Base-by-base conservation (phyloP, 1,140 invertebrate genomes). In the Drosophila mauritiana region DNA sequence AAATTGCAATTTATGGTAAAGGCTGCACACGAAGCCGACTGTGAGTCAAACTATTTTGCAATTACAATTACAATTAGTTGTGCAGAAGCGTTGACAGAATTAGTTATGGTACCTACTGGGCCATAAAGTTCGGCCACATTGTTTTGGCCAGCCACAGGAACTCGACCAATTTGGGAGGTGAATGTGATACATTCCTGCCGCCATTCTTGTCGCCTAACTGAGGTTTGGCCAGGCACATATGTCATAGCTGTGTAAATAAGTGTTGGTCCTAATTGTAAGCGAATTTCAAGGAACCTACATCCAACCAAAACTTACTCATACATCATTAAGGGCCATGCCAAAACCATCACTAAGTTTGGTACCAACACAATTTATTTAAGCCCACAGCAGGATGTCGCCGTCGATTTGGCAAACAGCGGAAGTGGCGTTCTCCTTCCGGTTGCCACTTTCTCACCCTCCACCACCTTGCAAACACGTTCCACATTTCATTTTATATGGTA, bases 1-100 rank as follows among this genome's bases (percentile, higher is more conserved):
- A 85, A 85, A 85, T 82, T 85, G 76, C 78, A 81, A 75, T 78
- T 75, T 56, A n/a, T n/a, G n/a, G n/a, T n/a, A 68, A 80, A 31
- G 49, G 52, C 40, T 45, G 37, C 8, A 68, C 36, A 45, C 31
- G 48, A 48, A 55, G 70, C 70, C 22, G 31, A 25, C 52, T 64
- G 31, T 22, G 40, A 36, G 51, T 68, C 48, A 43, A 74, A 78
- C 73, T 58, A 78, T 78, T 85, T 82, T 61, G 37, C 65, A 82
- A 82, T 82, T 88, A 73, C 74, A 76, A 88, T 79, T 63, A 67
- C 64, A 57, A 72, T 85, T 78, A 36, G 73, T 72, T 63, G 61
- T 51, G 59, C 52, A 43, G 57, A 58, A 82, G 59, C 61, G 55
- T 20, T 22, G 42, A 55, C 43, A 37, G 68, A 39, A 68, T 42